Evolutionary conservation across 1,140 invertebrate species (phyloP).

Genomic region (Subanguina moxae): DNA sequence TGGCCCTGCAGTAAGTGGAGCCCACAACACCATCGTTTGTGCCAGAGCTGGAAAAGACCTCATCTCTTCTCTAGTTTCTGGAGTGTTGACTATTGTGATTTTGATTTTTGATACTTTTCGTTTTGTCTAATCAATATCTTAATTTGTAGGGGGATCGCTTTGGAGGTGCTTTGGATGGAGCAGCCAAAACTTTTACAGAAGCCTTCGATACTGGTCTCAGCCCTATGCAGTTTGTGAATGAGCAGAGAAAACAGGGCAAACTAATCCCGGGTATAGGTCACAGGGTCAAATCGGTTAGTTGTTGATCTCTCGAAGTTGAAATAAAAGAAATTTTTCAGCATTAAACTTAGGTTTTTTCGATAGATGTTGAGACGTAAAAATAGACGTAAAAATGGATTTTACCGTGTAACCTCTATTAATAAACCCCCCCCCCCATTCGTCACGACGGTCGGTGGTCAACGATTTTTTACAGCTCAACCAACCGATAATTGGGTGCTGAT

Average conservation of each 20-base stretch:
- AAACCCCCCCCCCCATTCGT: too few relatives aligned
- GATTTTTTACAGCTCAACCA: too few relatives aligned
- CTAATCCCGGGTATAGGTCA: constrained; percentile 99
- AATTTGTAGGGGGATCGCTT: constrained; percentile 86
- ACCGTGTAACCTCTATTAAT: too few relatives aligned
- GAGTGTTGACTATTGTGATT: constrained; percentile 91
- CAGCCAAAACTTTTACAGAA: constrained; percentile 89
- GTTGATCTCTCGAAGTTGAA: neutral
- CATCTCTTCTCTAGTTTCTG: constrained; percentile 89
- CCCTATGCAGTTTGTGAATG: constrained; percentile 97
- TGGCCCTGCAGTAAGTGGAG: constrained; percentile 96
- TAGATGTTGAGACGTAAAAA: too few relatives aligned
- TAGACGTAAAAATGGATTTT: too few relatives aligned
- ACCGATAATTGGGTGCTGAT: too few relatives aligned
- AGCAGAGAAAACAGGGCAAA: constrained; percentile 90
- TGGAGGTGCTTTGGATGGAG: constrained; percentile 92
- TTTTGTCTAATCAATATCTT: too few relatives aligned
- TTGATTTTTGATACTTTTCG: neutral
- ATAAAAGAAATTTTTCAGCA: too few relatives aligned
- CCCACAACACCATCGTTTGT: constrained; percentile 98
- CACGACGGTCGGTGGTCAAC: too few relatives aligned
- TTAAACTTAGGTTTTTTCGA: too few relatives aligned
- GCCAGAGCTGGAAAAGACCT: constrained; percentile 97
- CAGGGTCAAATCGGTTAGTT: constrained; percentile 82
- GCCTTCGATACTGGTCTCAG: constrained; percentile 80